Evolutionary conservation across 2,797 vertebrate genomes (phyloP), one percentile per base, ranked within the genome.

Genomic region (Sebastes umbrosus): DNA sequence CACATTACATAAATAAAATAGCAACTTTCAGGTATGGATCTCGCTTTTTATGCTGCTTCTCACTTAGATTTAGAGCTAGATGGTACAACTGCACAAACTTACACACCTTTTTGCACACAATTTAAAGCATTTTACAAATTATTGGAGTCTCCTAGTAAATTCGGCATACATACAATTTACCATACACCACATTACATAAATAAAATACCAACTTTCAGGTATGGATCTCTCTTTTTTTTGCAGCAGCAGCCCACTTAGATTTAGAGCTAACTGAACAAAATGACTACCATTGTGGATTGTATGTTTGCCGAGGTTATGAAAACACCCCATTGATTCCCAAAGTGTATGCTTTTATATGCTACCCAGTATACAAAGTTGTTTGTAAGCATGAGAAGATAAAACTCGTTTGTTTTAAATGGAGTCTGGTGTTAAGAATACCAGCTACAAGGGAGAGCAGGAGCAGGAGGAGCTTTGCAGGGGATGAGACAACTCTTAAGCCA

Each of bases 401-500:
- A 58, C 3, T 8, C 1, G 7, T 62, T 60, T 66, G 60, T 13
- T 25, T 13, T 4, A 32, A 60, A 80, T 7, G 39, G 27, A 69
- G 46, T 70, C 62, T 62, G 81, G 54, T 29, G 3, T 34, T 54
- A 32, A 62, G 22, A 32, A 62, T 5, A n/a, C 2, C 24, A 18
- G 25, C 8, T 4, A 6, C 4, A 54, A 52, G 13, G 84, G 16
- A 71, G 16, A 74, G 58, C 27, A 50, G 55, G 73, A 70, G 64
- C 80, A 75, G 32, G 59, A 54, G 2, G 29, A 75, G 58, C 78
- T 86, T 81, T 64, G 64, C 59, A 25, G 6, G 50, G 24, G 63
- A 69, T 77, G 31, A 79, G 50, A 71, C 62, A 60, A 68, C 46
- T 64, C 46, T 64, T 31, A 85, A 84, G 11, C 8, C 46, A 75